Evolutionary conservation across 2,888 invertebrate species (phyloP), one percentile per base, ranked within the genome.

Genomic region (Platypus cylindrus): DNA sequence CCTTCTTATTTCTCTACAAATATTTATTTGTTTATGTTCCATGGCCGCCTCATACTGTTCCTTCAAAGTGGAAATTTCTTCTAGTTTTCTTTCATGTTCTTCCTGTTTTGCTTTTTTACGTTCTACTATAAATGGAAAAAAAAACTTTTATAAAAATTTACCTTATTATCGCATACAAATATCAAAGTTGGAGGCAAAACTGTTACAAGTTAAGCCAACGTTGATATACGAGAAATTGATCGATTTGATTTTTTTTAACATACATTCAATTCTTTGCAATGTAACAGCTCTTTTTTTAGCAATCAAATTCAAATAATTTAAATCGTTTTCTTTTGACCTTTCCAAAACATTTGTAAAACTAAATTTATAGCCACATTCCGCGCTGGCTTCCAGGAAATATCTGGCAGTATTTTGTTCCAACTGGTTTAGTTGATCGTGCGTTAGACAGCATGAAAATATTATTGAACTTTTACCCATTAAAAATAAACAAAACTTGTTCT

Each of bases 381-480:
- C 43, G 11, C 51, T 49, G 8, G 54, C 55, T 44, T 60, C 56
- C 17, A 59, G 44, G 37, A 57, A 59, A 41, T 60, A 62, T 32
- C 43, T 51, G 9, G 50, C 47, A 7, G 53, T 48, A 40, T 53
- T 57, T 39, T 52, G 52, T 28, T 55, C 48, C 16, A 59, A 36
- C 3, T 37, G 37, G 3, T 43, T 38, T 9, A 59, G 43, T 40
- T 60, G 57, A 14, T 59, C 54, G 11, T 50, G 43, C 12, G 54
- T 58, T 17, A 60, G 40, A 44, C 60, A 60, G 38, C 59, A 60
- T n/a, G 54, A 52, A 12, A 61, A 47, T 29, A 60, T 47, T 9
- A 51, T 42, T 3, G 55, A 54, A 39, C 53, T 55, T 29, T 54
- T 51, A 3, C 55, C 58, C 46, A 53, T 51, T 28, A 60, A 47